Conservation (phyloP, 2,888 invertebrate species). For the Vesta saturnalis region DNA sequence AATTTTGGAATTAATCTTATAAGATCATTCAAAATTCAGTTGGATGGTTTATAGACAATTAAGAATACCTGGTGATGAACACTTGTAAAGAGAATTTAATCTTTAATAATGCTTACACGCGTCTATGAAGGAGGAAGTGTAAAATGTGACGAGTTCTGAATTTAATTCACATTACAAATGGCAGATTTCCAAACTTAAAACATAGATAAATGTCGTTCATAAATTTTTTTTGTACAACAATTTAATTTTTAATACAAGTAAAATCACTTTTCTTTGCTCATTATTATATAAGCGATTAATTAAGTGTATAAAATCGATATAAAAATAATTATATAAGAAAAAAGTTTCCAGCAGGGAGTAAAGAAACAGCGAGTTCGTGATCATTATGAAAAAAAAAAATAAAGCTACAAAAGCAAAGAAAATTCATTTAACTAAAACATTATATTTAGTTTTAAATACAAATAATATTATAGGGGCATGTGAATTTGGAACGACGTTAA, state of each 20-base stretch:
- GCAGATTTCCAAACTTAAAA: constrained; percentile 11
- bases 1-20: neutral
- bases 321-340: neutral
- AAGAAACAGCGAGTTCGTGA: neutral
- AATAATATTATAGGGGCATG: no score
- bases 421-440: no score
- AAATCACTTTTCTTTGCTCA: neutral
- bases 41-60: constrained; percentile 1
- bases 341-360: neutral
- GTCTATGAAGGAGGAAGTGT: constrained; percentile 1
- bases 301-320: no score
- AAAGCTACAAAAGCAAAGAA: neutral
- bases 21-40: neutral
- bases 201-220: constrained; percentile 11
- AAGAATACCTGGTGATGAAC: neutral
- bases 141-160: constrained; percentile 6
- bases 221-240: constrained; percentile 1
- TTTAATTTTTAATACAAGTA: constrained; percentile 4
- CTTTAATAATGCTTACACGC: neutral
- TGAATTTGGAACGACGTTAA: constrained; percentile 35
- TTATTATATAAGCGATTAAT: no score
- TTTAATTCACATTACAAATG: constrained; percentile 14
- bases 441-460: no score
- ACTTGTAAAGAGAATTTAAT: neutral
- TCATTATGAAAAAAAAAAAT: neutral